Evolutionary conservation across 1,140 invertebrate genomes (phyloP), one percentile per base, ranked within the genome.

Genomic region (Drosophila mayri): DNA sequence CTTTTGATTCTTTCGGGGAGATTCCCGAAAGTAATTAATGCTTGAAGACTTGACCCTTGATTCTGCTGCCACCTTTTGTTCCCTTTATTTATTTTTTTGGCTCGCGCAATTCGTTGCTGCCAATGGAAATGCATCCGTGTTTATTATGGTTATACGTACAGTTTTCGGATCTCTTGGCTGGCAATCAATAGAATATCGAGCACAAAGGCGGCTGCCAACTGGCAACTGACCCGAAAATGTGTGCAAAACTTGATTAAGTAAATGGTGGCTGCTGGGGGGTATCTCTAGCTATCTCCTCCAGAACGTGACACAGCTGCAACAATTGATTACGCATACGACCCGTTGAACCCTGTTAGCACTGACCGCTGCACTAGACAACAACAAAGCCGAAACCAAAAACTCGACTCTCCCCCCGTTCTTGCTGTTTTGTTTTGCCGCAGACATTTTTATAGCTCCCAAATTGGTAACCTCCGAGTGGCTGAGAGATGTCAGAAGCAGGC

Each of bases 221-320:
- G 79, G 84, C 83, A 87, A 87, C 63, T 88, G 85, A 90, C 85
- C 85, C 84, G 85, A 88, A 88, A 88, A 90, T 88, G 78, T 88
- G 78, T 44, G 47, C 70, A 57, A 63, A 88, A 85, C 78, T 90
- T 75, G 81, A 90, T 88, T 88, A 90, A 88, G 74, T 76, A 86
- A 90, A 90, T 81, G 81, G 85, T 72, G 78, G 80, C 66, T 63
- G 59, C 32, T 28, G 59, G 59, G 63, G 62, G 44, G 22, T 22
- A 22, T 22, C 22, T 22, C 22, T 62, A 43, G 47, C 70, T 43
- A 72, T 73, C 67, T 73, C 28, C 40, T 9, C 30, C 22, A 50
- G 74, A 75, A 77, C 74, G 74, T 77, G 74, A 52, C 83, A 43
- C 62, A 79, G 76, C 80, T 81, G 85, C 85, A 88, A 62, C 77